Base-by-base conservation (phyloP, 2,888 invertebrate genomes). In the Sphinx pinastri region DNA sequence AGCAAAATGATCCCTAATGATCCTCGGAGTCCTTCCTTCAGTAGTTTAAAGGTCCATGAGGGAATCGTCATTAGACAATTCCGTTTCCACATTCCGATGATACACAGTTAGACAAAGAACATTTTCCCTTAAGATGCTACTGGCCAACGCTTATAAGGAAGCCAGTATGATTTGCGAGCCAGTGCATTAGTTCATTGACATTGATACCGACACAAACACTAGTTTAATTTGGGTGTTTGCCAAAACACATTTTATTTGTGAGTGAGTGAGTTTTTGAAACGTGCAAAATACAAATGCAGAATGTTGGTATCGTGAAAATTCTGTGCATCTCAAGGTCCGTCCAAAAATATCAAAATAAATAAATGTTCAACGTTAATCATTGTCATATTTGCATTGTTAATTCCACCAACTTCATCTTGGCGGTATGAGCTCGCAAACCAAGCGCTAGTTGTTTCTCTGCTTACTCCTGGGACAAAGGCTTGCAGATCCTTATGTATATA, bases 181-280 rank as follows among this genome's bases (percentile, higher is more conserved):
- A 76, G 72, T 68, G 71, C 75, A 81, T 73, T 78, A 77, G 92
- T 89, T 91, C 92, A 89, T 84, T 88, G 89, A 90, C 90, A 87
- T 81, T 81, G 77, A 81, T 84, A 81, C 82, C 81, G 81, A 83
- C 82, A 90, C 89, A 90, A 90, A 88, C 86, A 85, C 81, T 79
- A 76, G 79, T 78, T 75, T 73, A 74, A 72, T 73, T 85, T 91
- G 92, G 91, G 74, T 70, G 25, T 45, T 70, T 84, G 91, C 92
- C 92, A 92, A 83, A 79, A 81, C 69, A 74, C 79, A 85, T 83
- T 82, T 63, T 83, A 85, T 84, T 84, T 85, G 77, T 79, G n/a
- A n/a, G n/a, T n/a, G n/a, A 81, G 84, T 83, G 84, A 75, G 77
- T 76, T 85, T 81, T 79, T 79, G 75, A 79, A 83, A 38, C 38